phyloP scores from a whole-genome alignment of 2,888 invertebrate species.

The Yponomeuta plumbellus region DNA sequence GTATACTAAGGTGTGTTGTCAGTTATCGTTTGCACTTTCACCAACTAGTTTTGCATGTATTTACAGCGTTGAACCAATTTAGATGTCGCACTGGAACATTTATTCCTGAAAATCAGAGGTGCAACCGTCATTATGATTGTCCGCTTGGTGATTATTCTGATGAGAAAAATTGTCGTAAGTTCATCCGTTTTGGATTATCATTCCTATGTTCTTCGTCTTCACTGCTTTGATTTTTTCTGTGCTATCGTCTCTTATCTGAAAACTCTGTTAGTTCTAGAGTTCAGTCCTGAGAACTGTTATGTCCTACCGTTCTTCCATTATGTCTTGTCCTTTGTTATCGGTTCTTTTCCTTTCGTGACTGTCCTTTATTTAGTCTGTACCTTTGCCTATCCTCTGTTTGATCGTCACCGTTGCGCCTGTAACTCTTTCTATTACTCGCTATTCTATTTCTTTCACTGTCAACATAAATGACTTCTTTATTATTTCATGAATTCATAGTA shows the following conservation, averaged over 20 bases:
- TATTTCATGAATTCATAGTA: neutral
- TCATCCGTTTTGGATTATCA: conserved; percentile 21
- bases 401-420: neutral
- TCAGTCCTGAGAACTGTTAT: too few relatives aligned
- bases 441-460: conserved; percentile 61
- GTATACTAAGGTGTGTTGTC: neutral
- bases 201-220: conserved; percentile 18
- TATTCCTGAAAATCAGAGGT: conserved; percentile 73
- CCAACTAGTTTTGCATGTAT: conserved; percentile 22
- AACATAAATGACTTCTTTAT: conserved; percentile 44
- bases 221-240: conserved; percentile 21
- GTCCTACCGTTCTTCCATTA: neutral
- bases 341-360: neutral
- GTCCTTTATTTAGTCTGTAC: neutral
- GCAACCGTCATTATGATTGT: conserved; percentile 82
- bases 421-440: neutral
- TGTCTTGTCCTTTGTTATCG: neutral
- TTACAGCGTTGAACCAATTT: conserved; percentile 69
- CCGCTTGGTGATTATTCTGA: conserved; percentile 80
- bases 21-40: neutral
- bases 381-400: neutral
- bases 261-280: too few relatives aligned
- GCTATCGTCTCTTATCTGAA: neutral
- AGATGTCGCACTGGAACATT: conserved; percentile 81
- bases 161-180: conserved; percentile 87